These are phyloP conservation scores for Xestia rhomboidea DNA, from an alignment of 2,888 invertebrate genomes.

Conservation along the genomic window DNA sequence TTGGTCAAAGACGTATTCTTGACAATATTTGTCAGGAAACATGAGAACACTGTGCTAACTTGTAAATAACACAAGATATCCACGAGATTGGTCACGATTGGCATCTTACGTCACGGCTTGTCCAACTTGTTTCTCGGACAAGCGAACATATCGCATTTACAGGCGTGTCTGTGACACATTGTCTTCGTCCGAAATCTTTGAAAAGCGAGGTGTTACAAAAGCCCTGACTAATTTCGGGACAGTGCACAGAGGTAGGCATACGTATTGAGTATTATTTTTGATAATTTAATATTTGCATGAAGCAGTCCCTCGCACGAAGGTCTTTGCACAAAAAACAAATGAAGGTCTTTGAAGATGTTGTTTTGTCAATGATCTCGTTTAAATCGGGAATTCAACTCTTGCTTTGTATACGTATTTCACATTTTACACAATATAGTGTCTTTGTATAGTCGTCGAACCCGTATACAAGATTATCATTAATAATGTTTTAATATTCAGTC, in stretches of 20 bases:
- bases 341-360: slow-evolving; percentile 14
- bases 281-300: slow-evolving; percentile 61
- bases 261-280: slow-evolving; percentile 37
- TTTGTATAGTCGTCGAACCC: not conserved
- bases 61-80: slow-evolving; percentile 71
- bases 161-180: slow-evolving; percentile 83
- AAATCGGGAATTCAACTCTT: not conserved
- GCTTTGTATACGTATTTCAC: slow-evolving; percentile 1
- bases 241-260: slow-evolving; percentile 47
- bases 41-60: slow-evolving; percentile 67
- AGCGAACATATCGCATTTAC: slow-evolving; percentile 77
- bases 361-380: not conserved
- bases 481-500: slow-evolving; percentile 29
- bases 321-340: slow-evolving; percentile 35
- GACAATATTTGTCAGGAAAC: slow-evolving; percentile 72
- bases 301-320: slow-evolving; percentile 38
- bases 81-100: slow-evolving; percentile 74
- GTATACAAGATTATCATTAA: slow-evolving; percentile 25
- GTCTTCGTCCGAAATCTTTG: slow-evolving; percentile 73
- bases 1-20: slow-evolving; percentile 45
- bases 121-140: slow-evolving; percentile 77
- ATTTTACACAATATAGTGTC: not conserved
- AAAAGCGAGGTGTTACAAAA: slow-evolving; percentile 68
- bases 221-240: slow-evolving; percentile 67
- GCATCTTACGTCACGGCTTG: slow-evolving; percentile 78